These are phyloP conservation scores for Montipora foliosa DNA, from an alignment of 64 coral and sea anemone species.

Conservation along the genomic window DNA sequence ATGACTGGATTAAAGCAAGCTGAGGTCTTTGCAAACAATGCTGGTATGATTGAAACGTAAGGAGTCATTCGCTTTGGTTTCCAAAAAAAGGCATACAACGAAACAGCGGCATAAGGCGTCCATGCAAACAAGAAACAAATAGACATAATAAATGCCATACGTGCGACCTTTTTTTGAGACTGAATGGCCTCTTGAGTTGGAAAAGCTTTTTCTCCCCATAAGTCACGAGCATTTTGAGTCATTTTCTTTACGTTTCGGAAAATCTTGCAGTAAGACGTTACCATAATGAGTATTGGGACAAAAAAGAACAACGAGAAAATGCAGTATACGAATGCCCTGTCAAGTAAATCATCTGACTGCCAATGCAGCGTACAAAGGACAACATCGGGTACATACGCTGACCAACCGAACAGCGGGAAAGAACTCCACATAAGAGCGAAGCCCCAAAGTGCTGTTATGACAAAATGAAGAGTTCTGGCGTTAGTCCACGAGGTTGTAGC, in stretches of 20 bases:
- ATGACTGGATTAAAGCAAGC: conserved; percentile 28
- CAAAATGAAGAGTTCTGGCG: not conserved
- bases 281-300: not conserved
- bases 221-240: conserved; percentile 23
- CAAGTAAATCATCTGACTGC: not conserved
- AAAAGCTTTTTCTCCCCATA: conserved; percentile 14
- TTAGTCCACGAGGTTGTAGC: not conserved
- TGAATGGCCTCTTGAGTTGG: not conserved
- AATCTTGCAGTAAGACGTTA: not conserved
- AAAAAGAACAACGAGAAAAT: conserved; percentile 39
- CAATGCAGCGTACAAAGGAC: conserved; percentile 1
- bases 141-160: conserved; percentile 29
- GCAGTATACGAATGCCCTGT: not conserved
- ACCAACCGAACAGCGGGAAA: conserved; percentile 42
- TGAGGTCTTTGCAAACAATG: conserved; percentile 17
- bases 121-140: conserved; percentile 32
- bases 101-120: conserved; percentile 21
- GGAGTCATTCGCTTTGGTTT: not conserved
- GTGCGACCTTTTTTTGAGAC: not conserved
- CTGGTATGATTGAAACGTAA: not conserved
- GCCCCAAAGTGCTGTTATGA: not conserved
- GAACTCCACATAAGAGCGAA: conserved; percentile 24
- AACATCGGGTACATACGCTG: conserved; percentile 14
- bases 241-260: conserved; percentile 29
- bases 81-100: not conserved